phyloP scores from a whole-genome alignment of 2,113 vertebrate species.

The Thinocorus orbignyianus region DNA sequence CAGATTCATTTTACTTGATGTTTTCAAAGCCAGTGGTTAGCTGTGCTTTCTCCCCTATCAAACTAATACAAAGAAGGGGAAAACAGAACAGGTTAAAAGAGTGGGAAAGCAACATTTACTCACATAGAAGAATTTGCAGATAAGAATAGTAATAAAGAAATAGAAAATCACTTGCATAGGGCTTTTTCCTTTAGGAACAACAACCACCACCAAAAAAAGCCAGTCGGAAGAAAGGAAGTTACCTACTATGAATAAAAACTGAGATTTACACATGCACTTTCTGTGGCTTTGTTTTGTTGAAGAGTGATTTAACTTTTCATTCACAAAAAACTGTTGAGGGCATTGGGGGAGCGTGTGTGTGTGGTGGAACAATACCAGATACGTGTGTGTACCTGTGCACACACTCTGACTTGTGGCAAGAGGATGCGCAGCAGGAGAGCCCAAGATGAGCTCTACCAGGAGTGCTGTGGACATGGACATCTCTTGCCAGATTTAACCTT shows the following conservation, averaged over 20 bases:
- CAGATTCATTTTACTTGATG: background rate
- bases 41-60: background rate
- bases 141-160: background rate
- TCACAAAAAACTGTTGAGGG: background rate
- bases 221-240: background rate
- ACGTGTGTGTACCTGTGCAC: accelerated
- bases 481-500: background rate
- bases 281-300: background rate
- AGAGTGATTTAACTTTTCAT: background rate
- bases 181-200: background rate
- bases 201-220: background rate
- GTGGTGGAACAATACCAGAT: background rate
- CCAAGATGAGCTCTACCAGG: background rate
- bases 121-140: background rate
- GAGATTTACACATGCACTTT: background rate
- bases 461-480: accelerated
- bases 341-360: accelerated
- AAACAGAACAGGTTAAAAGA: background rate
- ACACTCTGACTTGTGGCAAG: background rate
- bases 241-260: background rate
- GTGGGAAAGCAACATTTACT: background rate
- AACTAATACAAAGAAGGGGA: background rate
- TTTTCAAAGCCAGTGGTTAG: background rate
- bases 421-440: accelerated
- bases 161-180: background rate